phyloP scores from a whole-genome alignment of 1,140 invertebrate genomes.

The Hydropsyche tenuis region DNA sequence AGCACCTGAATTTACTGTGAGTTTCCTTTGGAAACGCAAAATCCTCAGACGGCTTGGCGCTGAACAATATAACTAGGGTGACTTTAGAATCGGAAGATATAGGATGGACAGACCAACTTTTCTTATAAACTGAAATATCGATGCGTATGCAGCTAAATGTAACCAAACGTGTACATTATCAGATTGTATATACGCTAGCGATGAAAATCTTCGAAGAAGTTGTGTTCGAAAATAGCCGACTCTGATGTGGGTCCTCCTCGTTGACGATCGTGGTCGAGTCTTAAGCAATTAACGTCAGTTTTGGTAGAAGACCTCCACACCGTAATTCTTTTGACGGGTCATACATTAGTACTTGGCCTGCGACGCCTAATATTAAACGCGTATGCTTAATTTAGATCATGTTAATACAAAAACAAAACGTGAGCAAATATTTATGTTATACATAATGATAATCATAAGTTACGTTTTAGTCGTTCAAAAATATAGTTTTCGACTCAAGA shows the following conservation, averaged over 20 bases:
- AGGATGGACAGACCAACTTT: too few species aligned
- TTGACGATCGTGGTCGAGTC: conserved; percentile 33
- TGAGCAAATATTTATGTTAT: too few species aligned
- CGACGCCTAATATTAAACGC: conserved; percentile 3
- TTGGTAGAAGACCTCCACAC: conserved; percentile 35
- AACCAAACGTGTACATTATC: too few species aligned
- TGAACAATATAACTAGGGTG: conserved; percentile 7
- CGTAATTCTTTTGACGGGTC: conserved; percentile 47
- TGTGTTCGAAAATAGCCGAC: neutral
- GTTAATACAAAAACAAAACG: too few species aligned
- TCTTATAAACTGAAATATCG: too few species aligned
- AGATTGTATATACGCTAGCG: neutral
- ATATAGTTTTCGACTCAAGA: too few species aligned
- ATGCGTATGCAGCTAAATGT: too few species aligned
- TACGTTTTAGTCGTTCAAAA: too few species aligned
- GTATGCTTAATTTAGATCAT: neutral
- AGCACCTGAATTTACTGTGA: conserved; percentile 26
- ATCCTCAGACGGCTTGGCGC: conserved; percentile 15
- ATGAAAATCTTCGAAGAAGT: neutral
- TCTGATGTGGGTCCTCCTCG: conserved; percentile 13
- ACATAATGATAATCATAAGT: too few species aligned
- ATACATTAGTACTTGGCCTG: conserved; percentile 37
- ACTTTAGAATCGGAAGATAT: too few species aligned
- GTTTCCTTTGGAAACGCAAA: conserved; percentile 23
- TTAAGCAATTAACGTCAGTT: conserved; percentile 46